Evolutionary conservation across 2,113 vertebrate species (phyloP), one percentile per base, ranked within the genome.

Genomic region (Scortum barcoo): DNA sequence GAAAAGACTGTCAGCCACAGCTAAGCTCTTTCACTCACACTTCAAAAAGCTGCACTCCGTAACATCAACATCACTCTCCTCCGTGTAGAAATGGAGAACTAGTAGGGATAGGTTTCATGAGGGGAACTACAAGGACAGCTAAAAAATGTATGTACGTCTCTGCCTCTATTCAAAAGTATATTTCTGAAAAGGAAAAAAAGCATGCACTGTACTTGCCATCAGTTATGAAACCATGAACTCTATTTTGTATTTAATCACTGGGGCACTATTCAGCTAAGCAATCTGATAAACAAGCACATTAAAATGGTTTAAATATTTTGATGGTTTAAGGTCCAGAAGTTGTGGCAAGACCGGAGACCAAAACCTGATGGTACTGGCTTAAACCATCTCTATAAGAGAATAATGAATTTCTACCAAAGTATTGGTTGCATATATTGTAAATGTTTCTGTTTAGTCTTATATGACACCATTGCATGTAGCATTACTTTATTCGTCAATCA

Each of bases 21-120:
- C 72, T 68, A 28, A 72, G 54, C 73, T 72, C 70, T 58, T 83
- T 66, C 19, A 46, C 50, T 61, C 79, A 76, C 50, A 77, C 66
- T 67, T 81, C 68, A 89, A 80, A 88, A 82, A 62, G 63, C 62
- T 36, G 26, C 11, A 65, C 57, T 48, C 28, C 14, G 4, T 14
- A 61, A 73, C 57, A 62, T 14, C 50, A 1, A 56, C 68, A 42
- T 42, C 54, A 2, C 71, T 76, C 48, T 44, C 33, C 48, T 73
- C 22, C 46, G 17, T 58, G 83, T 84, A 54, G 50, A 72, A 51
- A 78, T 38, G 11, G 9, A 75, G 38, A 83, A 77, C 56, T 17
- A 42, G 67, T 9, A 44, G 46, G n/a, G 58, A 79, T 30, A 38
- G 26, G 12, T 38, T 51, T 71, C 26, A 61, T 36, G 28, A 50